Base-by-base conservation (phyloP, 2,888 invertebrate genomes). In the Rhimphoctona megacephalus region DNA sequence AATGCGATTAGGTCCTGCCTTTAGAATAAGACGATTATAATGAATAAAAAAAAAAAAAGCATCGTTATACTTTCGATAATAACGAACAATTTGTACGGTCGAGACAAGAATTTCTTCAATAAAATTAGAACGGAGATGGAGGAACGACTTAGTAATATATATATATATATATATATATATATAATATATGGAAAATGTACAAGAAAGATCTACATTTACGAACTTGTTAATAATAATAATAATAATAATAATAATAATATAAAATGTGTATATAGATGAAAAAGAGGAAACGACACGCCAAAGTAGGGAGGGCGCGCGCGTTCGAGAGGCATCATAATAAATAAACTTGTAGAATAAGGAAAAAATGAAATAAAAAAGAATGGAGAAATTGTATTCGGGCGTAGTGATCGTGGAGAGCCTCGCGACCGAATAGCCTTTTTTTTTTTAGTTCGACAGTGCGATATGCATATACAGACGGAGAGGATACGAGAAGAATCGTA, bases 151-250 rank as follows among this genome's bases (percentile, higher is more conserved):
- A 83, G 83, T 83, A 80, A 83, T 81, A 81, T 80, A 66, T 82
- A 77, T 39, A 69, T 81, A 77, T 36, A 79, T 57, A 70, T n/a
- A n/a, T n/a, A 79, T 79, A 91, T 91, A 90, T 91, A 91, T 89
- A 93, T n/a, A 92, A 39, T 7, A 9, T 39, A 39, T 39, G 7
- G 0, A 39, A 36, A 94, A 94, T 94, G 91, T 94, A 94, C 93
- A 94, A 93, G 93, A 93, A 94, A 94, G 76, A 93, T 93, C 92
- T 93, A 93, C 92, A 93, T 92, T 92, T 92, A 92, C 92, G 91
- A 92, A 92, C 91, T 92, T 90, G 89, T 92, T 90, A 89, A 89
- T 89, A 90, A 64, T 77, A 77, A 77, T 70, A 77, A 57, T 66
- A 83, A 67, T 81, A 64, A 46, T 78, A 69, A 61, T 81, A 9